These are phyloP conservation scores for Xenus cinereus DNA, from an alignment of 2,113 vertebrate genomes.

Conservation along the genomic window DNA sequence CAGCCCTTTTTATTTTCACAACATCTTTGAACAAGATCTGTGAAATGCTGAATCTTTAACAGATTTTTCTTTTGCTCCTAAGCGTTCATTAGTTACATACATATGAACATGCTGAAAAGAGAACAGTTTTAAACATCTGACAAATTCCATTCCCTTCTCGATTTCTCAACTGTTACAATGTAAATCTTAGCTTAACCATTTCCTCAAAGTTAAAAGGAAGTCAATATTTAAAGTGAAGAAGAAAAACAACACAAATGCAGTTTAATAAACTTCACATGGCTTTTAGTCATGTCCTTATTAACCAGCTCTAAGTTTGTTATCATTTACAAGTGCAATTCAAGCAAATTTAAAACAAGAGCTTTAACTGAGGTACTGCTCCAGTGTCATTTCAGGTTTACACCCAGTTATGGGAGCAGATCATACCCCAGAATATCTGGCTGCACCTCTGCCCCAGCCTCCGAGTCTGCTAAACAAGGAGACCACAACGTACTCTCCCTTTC, in stretches of 20 bases:
- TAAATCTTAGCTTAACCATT: conserved; percentile 33
- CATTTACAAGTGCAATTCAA: background rate
- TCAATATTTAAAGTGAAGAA: background rate
- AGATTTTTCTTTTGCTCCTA: conserved; percentile 17
- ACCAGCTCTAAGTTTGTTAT: background rate
- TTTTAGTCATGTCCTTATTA: background rate
- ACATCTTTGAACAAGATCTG: conserved; percentile 18
- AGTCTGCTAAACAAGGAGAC: background rate
- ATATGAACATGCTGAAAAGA: background rate
- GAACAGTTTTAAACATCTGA: conserved; percentile 53
- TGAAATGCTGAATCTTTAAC: conserved; percentile 41
- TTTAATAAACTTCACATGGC: background rate
- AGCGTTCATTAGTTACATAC: conserved; percentile 34
- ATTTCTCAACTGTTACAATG: conserved; percentile 24
- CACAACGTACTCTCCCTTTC: background rate
- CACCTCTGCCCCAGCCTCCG: background rate
- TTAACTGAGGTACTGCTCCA: background rate
- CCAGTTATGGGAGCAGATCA: background rate
- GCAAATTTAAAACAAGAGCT: background rate
- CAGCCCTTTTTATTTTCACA: conserved; percentile 35
- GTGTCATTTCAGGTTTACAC: background rate
- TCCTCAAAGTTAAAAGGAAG: conserved; percentile 24
- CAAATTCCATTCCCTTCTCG: conserved; percentile 36
- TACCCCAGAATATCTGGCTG: background rate
- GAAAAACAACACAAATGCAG: background rate